These are phyloP conservation scores for Stenodera caucasica DNA, from an alignment of 2,888 invertebrate genomes.

Conservation along the genomic window DNA sequence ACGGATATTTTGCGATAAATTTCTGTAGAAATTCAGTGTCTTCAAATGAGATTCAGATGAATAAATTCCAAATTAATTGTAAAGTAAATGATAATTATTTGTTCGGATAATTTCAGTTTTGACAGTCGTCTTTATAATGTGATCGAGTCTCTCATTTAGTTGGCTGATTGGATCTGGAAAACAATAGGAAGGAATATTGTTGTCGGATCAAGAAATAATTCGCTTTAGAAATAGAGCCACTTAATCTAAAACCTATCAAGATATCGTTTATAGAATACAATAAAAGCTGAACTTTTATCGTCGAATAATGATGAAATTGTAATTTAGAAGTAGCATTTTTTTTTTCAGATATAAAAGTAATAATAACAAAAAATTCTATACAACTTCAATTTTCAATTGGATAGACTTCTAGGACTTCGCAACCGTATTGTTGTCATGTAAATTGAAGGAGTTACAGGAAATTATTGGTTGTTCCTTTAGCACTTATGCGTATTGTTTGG, in stretches of 20 bases:
- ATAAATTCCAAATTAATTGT: too few relatives aligned
- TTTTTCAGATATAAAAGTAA: neutral
- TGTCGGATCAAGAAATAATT: neutral
- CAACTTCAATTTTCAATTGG: neutral
- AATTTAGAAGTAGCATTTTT: neutral
- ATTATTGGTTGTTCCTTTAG: neutral
- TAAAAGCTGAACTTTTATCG: neutral
- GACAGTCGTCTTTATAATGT: neutral
- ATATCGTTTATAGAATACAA: slow-evolving; percentile 1
- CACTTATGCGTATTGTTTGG: neutral
- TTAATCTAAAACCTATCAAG: neutral
- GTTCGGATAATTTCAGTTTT: neutral
- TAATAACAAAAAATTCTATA: neutral
- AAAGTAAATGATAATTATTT: too few relatives aligned
- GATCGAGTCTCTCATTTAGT: neutral
- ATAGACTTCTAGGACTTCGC: neutral
- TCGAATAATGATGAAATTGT: neutral
- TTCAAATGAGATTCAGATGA: too few relatives aligned
- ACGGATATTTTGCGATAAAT: too few relatives aligned
- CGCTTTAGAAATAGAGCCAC: neutral
- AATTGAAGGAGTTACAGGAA: neutral
- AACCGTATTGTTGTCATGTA: neutral
- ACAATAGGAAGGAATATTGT: neutral
- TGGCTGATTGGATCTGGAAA: neutral
- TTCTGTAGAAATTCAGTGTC: too few relatives aligned